phyloP scores from a whole-genome alignment of 1,140 invertebrate genomes.

The Muscidifurax raptorellus region DNA sequence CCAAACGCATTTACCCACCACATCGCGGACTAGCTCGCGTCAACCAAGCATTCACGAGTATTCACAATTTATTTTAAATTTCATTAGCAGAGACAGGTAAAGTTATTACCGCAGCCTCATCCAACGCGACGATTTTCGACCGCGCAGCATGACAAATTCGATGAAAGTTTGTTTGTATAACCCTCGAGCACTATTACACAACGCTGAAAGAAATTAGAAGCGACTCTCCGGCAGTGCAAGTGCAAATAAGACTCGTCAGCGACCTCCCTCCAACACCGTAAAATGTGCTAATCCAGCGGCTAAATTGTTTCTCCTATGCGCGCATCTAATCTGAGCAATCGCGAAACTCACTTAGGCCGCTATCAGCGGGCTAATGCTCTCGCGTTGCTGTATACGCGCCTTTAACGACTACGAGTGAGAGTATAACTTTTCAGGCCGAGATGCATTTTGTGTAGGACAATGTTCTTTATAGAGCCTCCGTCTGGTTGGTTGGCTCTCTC shows the following conservation, averaged over 20 bases:
- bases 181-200: neutral
- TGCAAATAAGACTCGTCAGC: too few species aligned
- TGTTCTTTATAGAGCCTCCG: too few species aligned
- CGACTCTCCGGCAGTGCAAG: too few species aligned
- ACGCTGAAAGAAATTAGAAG: neutral
- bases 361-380: slow-evolving; percentile 27
- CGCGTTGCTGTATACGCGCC: slow-evolving; percentile 14
- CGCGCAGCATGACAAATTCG: neutral
- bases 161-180: neutral
- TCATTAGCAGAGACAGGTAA: neutral
- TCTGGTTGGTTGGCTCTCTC: neutral
- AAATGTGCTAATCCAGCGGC: neutral
- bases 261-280: neutral
- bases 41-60: too few species aligned
- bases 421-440: neutral
- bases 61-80: neutral
- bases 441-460: too few species aligned
- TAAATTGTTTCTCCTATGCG: neutral
- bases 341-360: slow-evolving; percentile 27
- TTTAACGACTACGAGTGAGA: slow-evolving; percentile 19
- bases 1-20: too few species aligned
- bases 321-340: slow-evolving; percentile 25
- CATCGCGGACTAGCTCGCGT: too few species aligned
- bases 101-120: too few species aligned
- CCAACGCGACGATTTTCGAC: neutral